Base-by-base conservation (phyloP, 2,888 invertebrate genomes). In the Eupithecia vulgata region DNA sequence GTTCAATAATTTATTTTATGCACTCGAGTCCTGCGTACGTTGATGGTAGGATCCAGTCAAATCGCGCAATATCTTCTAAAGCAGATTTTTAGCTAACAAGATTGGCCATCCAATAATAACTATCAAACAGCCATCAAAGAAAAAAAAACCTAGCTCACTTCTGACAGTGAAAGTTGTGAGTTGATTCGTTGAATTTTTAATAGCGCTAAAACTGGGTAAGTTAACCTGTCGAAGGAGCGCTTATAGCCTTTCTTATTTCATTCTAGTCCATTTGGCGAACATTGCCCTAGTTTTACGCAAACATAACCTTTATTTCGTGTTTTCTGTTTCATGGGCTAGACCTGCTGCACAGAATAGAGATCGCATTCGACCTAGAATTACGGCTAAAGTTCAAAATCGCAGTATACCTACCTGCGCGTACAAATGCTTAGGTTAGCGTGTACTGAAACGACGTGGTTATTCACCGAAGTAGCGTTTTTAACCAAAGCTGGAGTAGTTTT, bases 131-230 rank as follows among this genome's bases (percentile, higher is more conserved):
- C 83, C 81, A 83, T 81, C 81, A 83, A 80, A 83, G 80, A 83
- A 83, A 82, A 81, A 80, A 83, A 83, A 82, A 81, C 83, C 83
- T 83, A 83, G 83, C 82, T 82, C 83, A 84, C 84, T 40, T n/a
- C 21, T 84, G 86, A 82, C 86, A 92, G 93, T 93, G 93, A 94
- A 94, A 94, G 94, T 93, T 88, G 88, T 90, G 88, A 89, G 91
- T 90, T 89, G 90, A 91, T 92, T 91, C 89, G 88, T 90, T 90
- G 91, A 91, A 91, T 90, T 91, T 91, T 92, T 91, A 93, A 91
- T 91, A 91, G 88, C 89, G 85, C 87, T 87, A 90, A 90, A 92
- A 89, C 90, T 92, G 91, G 90, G 91, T 88, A 91, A 91, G 89
- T 88, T 65, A 84, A 90, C 91, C 88, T 90, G 90, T 86, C 83